Conservation (phyloP, 2,888 invertebrate genomes). For the Tipula helvola region DNA sequence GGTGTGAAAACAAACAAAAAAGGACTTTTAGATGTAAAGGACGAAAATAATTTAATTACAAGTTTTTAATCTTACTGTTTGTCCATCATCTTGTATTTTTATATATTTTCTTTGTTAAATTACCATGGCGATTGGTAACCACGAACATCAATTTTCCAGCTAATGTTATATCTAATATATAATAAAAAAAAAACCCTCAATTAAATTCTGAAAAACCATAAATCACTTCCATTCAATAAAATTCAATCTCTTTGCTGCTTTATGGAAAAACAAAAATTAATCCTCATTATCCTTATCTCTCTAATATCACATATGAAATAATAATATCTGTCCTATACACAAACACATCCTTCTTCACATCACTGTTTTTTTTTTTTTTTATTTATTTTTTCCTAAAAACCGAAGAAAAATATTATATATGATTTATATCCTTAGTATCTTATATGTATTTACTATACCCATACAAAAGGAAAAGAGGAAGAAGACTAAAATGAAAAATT, state of each 20-base stretch:
- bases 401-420: not conserved
- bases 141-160: not conserved
- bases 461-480: not conserved
- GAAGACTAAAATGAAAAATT: constrained; percentile 5
- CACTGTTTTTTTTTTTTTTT: not conserved
- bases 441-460: not conserved
- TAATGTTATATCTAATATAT: not conserved
- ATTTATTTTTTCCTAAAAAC: not conserved
- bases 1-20: not conserved
- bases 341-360: not conserved
- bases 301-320: not conserved
- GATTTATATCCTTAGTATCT: not conserved
- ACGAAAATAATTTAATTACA: not conserved
- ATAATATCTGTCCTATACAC: not conserved
- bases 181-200: not conserved
- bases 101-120: not conserved
- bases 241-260: not conserved
- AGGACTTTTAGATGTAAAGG: not conserved
- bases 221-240: constrained; percentile 4
- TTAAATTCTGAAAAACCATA: not conserved
- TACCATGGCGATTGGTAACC: not conserved
- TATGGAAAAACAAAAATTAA: not conserved
- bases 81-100: not conserved
- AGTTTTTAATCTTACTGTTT: not conserved
- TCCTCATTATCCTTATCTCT: not conserved